Evolutionary conservation across 2,888 invertebrate genomes (phyloP), one percentile per base, ranked within the genome.

Genomic region (Amblyjoppa proteus): DNA sequence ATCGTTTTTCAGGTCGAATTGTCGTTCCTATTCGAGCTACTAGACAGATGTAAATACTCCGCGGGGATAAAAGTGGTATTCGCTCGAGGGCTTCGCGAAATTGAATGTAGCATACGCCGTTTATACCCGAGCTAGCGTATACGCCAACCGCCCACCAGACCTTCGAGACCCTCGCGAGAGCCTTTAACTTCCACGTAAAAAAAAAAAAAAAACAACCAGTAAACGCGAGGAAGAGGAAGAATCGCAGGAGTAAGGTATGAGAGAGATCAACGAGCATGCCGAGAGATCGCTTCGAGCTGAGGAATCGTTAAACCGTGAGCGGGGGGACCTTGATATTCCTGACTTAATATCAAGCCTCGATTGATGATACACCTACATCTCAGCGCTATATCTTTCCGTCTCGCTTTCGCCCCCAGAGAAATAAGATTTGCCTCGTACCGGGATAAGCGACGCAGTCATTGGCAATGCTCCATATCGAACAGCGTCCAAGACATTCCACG

Each of bases 311-410:
- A 85, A 79, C 75, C 82, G 68, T 58, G 85, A 85, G 70, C 74
- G 68, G 74, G 71, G 74, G 74, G 75, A 82, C 79, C 85, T 85
- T 85, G 85, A 85, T 85, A 79, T 85, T 79, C 79, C 82, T 82
- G 85, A 82, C 82, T 85, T 85, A 85, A 85, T 85, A 85, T 82
- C 82, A 85, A 85, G 76, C 66, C 73, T 75, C 85, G 79, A 85
- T 82, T 85, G 85, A 85, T 85, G 82, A 82, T 85, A 85, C 85
- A 85, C 85, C 82, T 85, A 79, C 85, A 71, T 75, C 75, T 75
- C 85, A 82, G 45, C 28, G 75, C 71, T 71, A 66, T 71, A 76
- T 82, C 71, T 79, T 82, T 41, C 71, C 66, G 49, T 75, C 78
- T 81, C 70, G 64, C 77, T 81, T 71, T 56, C 20, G 69, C 78